Percentiles rank a stretch among this genome's conserved stretches.
Conservation (phyloP, 2,113 vertebrate species). For the Prionailurus viverrinus region DNA sequence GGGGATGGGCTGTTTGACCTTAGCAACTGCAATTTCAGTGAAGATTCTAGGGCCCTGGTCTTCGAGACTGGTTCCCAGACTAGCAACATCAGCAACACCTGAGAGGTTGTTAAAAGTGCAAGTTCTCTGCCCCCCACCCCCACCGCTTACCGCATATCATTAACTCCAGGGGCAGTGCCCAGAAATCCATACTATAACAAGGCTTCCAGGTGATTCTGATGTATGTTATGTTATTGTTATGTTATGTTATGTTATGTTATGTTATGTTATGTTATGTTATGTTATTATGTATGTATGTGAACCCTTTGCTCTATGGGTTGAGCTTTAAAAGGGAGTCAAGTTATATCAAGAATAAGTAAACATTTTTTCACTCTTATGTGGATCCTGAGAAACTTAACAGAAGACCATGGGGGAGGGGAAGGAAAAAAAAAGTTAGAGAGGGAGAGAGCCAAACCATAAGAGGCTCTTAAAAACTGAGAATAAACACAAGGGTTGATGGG, state of each 20-base stretch:
- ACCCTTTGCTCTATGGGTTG: not conserved
- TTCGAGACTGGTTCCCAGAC: not conserved
- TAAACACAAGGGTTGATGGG: too few relatives aligned
- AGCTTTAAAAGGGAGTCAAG: not conserved
- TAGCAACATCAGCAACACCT: not conserved
- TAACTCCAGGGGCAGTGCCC: not conserved
- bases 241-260: not conserved
- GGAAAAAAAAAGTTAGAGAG: too few relatives aligned
- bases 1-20: not conserved
- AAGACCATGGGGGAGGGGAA: too few relatives aligned
- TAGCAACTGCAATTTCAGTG: not conserved
- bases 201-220: not conserved
- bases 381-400: too few relatives aligned
- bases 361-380: too few relatives aligned
- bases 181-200: not conserved
- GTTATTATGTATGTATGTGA: not conserved
- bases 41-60: not conserved
- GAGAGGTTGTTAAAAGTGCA: not conserved
- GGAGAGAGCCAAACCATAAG: too few relatives aligned
- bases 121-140: not conserved
- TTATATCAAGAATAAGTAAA: too few relatives aligned
- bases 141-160: not conserved
- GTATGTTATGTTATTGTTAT: not conserved
- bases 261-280: not conserved
- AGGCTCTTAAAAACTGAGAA: too few relatives aligned